These are phyloP conservation scores for Platorchestia sp. DNA, from an alignment of 1,140 invertebrate species.

Conservation along the genomic window DNA sequence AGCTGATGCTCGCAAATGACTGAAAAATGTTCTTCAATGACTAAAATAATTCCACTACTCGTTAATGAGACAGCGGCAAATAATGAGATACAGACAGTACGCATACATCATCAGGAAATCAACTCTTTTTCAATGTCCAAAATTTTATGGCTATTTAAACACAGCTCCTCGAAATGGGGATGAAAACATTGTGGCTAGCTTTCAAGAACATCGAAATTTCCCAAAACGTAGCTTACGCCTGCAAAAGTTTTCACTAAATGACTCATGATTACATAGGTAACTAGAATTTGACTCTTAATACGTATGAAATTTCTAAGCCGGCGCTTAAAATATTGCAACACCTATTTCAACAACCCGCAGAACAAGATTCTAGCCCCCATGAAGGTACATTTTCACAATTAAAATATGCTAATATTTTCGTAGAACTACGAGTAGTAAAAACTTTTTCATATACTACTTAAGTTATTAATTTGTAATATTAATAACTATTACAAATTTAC, in stretches of 20 bases:
- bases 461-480: background rate
- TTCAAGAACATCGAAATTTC: background rate
- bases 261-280: background rate
- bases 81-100: background rate
- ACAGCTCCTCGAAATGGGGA: too few species aligned
- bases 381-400: background rate
- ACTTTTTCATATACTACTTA: background rate
- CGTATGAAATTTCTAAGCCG: too few species aligned
- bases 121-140: background rate
- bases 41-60: background rate
- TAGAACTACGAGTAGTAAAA: background rate
- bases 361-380: background rate
- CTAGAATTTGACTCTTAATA: background rate
- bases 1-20: background rate
- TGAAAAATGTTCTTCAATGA: background rate
- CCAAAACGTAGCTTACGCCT: background rate
- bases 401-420: background rate
- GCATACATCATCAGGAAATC: background rate
- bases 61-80: background rate
- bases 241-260: background rate
- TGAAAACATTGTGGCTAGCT: background rate
- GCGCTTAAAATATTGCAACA: background rate
- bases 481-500: background rate
- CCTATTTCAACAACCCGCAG: background rate
- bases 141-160: too few species aligned